Conservation (phyloP, 1,140 invertebrate genomes). For the Drosophila persimilis region DNA sequence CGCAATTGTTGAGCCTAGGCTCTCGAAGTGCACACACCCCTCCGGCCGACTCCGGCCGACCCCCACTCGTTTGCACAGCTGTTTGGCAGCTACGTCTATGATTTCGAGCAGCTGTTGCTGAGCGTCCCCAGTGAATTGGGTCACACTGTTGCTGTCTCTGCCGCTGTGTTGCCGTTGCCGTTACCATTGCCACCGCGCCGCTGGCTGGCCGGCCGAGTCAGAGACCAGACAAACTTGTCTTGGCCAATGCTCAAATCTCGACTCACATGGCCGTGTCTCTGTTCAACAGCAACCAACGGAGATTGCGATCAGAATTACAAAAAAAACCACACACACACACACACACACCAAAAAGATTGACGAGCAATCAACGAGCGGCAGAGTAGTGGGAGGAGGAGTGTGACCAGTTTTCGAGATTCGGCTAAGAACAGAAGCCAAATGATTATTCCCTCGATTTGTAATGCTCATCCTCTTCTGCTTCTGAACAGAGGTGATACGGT, state of each 20-base stretch:
- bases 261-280: slow-evolving; percentile 1
- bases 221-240: slow-evolving; percentile 75
- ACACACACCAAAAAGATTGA: slow-evolving; percentile 38
- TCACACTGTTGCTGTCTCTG: slow-evolving; percentile 61
- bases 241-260: slow-evolving; percentile 44
- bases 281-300: slow-evolving; percentile 27
- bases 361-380: slow-evolving; percentile 24
- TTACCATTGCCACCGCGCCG: slow-evolving; percentile 24
- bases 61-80: slow-evolving; percentile 60
- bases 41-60: background rate
- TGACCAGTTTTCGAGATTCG: slow-evolving; percentile 30
- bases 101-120: slow-evolving; percentile 53
- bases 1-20: slow-evolving; percentile 36
- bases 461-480: too few species aligned
- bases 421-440: slow-evolving; percentile 28
- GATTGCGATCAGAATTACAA: slow-evolving; percentile 42
- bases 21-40: background rate
- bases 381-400: slow-evolving; percentile 9
- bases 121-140: slow-evolving; percentile 60
- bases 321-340: background rate
- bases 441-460: too few species aligned
- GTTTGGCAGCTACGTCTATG: slow-evolving; percentile 43
- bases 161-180: slow-evolving; percentile 4
- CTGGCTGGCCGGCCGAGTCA: slow-evolving; percentile 26
- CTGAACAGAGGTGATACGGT: too few species aligned